These are phyloP conservation scores for Limosa lapponica DNA, from an alignment of 2,797 vertebrate species.

Conservation along the genomic window DNA sequence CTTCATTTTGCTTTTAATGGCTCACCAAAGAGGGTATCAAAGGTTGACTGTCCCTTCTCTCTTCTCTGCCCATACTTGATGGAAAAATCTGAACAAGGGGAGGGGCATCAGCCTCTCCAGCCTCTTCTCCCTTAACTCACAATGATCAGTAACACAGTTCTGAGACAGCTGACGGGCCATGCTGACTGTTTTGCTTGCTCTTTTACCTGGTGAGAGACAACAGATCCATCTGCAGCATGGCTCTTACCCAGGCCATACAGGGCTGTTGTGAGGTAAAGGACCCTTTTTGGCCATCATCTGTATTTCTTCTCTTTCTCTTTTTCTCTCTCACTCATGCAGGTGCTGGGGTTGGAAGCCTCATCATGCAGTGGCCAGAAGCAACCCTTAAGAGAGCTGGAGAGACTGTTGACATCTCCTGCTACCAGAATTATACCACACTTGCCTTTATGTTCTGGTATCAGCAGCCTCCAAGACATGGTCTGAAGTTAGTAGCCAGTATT, in stretches of 20 bases:
- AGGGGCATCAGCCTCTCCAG: background rate
- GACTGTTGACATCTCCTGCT: background rate
- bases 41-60: background rate
- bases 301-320: background rate
- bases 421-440: background rate
- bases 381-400: background rate
- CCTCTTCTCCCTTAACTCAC: background rate
- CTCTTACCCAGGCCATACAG: background rate
- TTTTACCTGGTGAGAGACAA: background rate
- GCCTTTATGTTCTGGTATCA: background rate
- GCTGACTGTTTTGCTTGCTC: constrained; percentile 2
- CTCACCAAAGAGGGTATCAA: background rate
- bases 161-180: background rate
- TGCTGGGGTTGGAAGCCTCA: rapidly evolving
- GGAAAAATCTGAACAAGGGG: background rate
- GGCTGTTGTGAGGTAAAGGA: background rate
- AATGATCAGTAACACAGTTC: background rate
- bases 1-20: background rate
- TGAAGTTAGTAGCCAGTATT: background rate
- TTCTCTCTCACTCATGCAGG: background rate
- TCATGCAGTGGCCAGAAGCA: background rate
- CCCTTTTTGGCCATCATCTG: background rate
- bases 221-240: background rate
- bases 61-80: background rate
- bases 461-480: background rate